Evolutionary conservation across 1,140 invertebrate species (phyloP).

Genomic region (Tigriopus japonicus): DNA sequence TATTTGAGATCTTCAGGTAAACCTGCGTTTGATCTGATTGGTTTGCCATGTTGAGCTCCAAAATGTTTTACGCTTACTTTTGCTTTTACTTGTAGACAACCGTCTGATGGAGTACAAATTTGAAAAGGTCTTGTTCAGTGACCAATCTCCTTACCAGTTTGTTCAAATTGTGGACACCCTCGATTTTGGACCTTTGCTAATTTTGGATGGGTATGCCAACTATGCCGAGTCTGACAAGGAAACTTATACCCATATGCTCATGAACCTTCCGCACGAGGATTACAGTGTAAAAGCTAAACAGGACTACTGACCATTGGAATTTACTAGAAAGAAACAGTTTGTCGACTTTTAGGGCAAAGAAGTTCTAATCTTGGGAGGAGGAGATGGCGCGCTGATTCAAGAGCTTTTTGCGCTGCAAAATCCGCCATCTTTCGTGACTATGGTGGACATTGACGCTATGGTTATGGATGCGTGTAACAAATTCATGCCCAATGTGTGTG

Average conservation of each 20-base stretch:
- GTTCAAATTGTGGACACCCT: background rate
- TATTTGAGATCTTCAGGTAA: background rate
- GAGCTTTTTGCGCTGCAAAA: background rate
- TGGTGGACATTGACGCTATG: constrained; percentile 11
- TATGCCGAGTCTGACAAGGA: background rate
- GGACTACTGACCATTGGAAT: too few species aligned
- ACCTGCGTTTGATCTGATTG: too few species aligned
- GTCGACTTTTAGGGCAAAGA: constrained; percentile 8
- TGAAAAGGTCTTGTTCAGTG: constrained; percentile 2
- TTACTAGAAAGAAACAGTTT: too few species aligned
- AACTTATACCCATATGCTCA: background rate
- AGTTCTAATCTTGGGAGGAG: background rate
- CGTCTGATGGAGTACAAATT: constrained; percentile 4
- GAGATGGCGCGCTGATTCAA: constrained; percentile 1
- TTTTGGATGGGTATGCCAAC: constrained; percentile 1
- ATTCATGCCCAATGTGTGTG: constrained; percentile 5
- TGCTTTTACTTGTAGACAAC: background rate
- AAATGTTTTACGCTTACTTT: too few species aligned
- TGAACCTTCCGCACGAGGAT: background rate
- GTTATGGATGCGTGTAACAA: constrained; percentile 3
- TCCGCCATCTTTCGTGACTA: background rate
- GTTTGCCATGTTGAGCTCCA: too few species aligned
- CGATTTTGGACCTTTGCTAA: background rate
- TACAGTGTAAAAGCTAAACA: background rate
- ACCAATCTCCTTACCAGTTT: background rate